Base-by-base conservation (phyloP, 1,140 invertebrate genomes). In the Eupeodes corollae region DNA sequence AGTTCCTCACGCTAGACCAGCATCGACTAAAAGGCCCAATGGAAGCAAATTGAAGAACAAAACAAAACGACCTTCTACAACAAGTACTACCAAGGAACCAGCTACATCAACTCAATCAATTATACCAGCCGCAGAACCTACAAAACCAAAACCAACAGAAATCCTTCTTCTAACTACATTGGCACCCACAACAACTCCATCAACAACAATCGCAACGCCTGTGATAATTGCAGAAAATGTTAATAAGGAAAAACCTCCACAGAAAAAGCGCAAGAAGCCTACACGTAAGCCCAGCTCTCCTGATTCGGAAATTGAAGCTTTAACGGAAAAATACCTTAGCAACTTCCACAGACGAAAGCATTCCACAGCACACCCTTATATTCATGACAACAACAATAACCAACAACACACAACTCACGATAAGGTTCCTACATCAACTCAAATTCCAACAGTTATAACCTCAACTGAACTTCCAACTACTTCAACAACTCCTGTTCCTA, bases 181-280 rank as follows among this genome's bases (percentile, higher is more conserved):
- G 44, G 15, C 47, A 6, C 5, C 48, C 2, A 37, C 6, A 6
- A n/a, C 34, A 21, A 26, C 18, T 35, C 32, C 47, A 8, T 48
- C 46, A 32, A 59, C 58, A 9, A 10, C 31, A 26, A 26, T 8
- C 8, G 21, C 8, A 5, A 5, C 21, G 8, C 30, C 33, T 16
- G 47, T n/a, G 26, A 10, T 32, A 26, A 51, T n/a, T 13, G 19
- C 43, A 38, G 39, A 26, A 26, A 3, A 48, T 33, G 18, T 41
- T 30, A 37, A 43, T 41, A 38, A 52, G 40, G 6, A 47, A 35
- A 37, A 35, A 35, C 34, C 12, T n/a, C 52, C 38, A 3, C 62
- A 64, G 43, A 66, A 63, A 47, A 64, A 58, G 44, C 65, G 59
- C 37, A 62, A 59, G 19, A 64, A 63, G 45, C 63, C 56, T 3